Base-by-base conservation (phyloP, 1,140 invertebrate species). In the Meteorus sp. region DNA sequence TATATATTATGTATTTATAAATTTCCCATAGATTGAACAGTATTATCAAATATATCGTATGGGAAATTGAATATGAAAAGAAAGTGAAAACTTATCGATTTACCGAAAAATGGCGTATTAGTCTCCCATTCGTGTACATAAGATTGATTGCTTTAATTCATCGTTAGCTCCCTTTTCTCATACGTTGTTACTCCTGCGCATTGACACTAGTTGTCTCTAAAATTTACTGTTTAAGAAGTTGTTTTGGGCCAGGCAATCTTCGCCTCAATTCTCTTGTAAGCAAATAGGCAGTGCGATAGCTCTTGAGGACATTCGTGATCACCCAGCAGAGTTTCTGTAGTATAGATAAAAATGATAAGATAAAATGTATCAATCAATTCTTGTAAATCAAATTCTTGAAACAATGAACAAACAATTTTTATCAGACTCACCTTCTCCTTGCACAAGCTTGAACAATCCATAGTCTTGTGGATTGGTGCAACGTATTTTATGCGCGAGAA, bases 391-490 rank as follows among this genome's bases (percentile, higher is more conserved):
- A 17, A 19, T 54, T 29, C 8, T 7, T 27, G 15, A 48, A 27
- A 22, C 1, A 19, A 20, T 54, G 8, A 54, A n/a, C 33, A 33
- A n/a, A 13, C 9, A 13, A 47, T 37, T 31, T 48, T 56, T 20
- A 50, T 33, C 17, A 2, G 27, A 55, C 13, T 62, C 52, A 93
- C 91, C 91, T 87, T 95, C 90, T 64, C 92, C 93, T 69, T 94
- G 89, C 19, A 93, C 88, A 25, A 97, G 80, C 66, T 92, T 91
- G 74, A 93, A 97, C n/a, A 98, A 84, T 19, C 91, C 93, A 77
- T 97, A 98, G 76, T 97, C 95, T 76, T 97, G 94, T 22, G 94
- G 93, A 81, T 97, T 97, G 8, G 94, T 97, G 35, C 97, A 93
- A 66, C 90, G 84, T 54, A 94, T 89, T 74, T 95, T 94, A 72